Percentiles rank a stretch among this genome's conserved stretches.
Conservation (phyloP, 2,797 vertebrate genomes). For the Lophura swinhoii region DNA sequence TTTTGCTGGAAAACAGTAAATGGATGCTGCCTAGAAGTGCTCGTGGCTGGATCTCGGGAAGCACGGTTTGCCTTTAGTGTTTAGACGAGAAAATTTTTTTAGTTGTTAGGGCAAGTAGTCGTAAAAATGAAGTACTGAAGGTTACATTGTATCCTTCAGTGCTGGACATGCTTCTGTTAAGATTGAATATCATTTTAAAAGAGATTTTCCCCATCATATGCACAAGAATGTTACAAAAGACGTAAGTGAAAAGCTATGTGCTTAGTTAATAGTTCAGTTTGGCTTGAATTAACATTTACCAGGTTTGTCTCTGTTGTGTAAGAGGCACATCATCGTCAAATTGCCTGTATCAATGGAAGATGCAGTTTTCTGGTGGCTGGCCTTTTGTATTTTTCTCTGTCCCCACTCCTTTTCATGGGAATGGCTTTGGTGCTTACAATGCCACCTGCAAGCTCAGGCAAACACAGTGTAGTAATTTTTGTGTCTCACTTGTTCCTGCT, state of each 20-base stretch:
- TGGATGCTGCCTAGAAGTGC: too few species aligned
- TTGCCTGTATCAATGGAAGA: neutral
- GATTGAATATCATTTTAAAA: neutral
- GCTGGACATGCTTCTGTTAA: neutral
- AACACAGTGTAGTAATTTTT: neutral
- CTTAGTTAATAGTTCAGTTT: neutral
- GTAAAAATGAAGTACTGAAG: neutral
- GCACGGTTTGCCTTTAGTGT: neutral
- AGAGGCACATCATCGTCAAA: neutral
- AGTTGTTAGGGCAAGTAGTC: neutral
- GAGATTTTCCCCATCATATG: neutral
- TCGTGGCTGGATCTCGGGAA: neutral
- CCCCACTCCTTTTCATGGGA: neutral
- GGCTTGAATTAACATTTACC: neutral
- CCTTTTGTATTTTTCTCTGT: neutral
- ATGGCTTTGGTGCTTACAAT: neutral
- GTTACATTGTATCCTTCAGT: neutral
- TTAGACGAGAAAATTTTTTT: neutral
- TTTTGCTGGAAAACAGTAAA: too few species aligned
- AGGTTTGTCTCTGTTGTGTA: neutral
- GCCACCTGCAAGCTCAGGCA: neutral
- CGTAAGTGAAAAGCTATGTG: neutral
- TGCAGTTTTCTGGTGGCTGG: neutral
- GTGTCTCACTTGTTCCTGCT: neutral
- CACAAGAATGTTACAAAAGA: neutral